Evolutionary conservation across 2,888 invertebrate genomes (phyloP), one percentile per base, ranked within the genome.

Genomic region (Napeogenes sylphis): DNA sequence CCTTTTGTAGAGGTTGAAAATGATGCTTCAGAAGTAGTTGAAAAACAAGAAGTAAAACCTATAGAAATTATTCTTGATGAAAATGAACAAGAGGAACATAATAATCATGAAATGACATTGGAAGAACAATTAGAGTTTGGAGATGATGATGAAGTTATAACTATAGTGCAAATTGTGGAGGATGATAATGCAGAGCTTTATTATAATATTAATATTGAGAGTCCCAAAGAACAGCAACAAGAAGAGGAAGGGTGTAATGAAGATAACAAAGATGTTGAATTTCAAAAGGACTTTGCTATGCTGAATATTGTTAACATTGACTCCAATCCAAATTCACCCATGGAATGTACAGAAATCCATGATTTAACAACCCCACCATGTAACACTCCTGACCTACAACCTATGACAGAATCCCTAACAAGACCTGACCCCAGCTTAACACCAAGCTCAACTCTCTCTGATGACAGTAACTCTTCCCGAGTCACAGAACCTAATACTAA

Each of bases 111-210:
- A 69, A 79, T 78, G 75, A 78, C 79, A 70, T 69, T 79, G 62
- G 82, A 81, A 59, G 80, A 84, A 59, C 83, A 84, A 47, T 68
- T 83, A 69, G 81, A 82, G 61, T 87, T 82, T 79, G 84, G 76
- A 70, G 89, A 87, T 75, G 89, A 88, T 77, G 90, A 91, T 75
- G 91, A 91, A 73, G 82, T 91, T 59, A 90, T 91, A 45, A 91
- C 91, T 45, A 82, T 91, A 68, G 88, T 90, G 21, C 91, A 91
- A 76, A 91, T 91, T 67, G 85, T 91, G 14, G 91, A 91, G 68
- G 90, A 91, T 83, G 90, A 90, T 66, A 80, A 86, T 66, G 83
- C 82, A 54, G 86, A 87, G 55, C 69, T 85, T 30, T 89, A 88
- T 69, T 90, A 89, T 70, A 78, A 85, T 60, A 85, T 89, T 45